phyloP scores from a whole-genome alignment of 2,797 vertebrate genomes.

The Phoeniculus purpureus region DNA sequence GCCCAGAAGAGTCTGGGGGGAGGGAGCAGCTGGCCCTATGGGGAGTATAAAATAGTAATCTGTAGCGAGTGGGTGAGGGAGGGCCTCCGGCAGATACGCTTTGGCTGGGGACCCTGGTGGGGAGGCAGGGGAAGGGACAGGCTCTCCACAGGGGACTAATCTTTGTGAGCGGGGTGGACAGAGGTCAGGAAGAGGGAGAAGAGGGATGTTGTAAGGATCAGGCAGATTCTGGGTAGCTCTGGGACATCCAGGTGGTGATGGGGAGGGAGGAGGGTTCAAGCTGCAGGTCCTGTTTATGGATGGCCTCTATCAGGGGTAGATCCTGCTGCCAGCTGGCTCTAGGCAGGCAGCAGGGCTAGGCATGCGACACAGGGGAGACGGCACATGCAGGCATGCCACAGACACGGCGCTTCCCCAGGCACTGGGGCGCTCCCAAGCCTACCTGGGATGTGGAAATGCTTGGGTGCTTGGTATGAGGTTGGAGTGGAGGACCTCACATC shows the following conservation, averaged over 20 bases:
- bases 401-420: conserved; percentile 34
- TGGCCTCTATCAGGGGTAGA: conserved; percentile 57
- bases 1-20: conserved; percentile 70
- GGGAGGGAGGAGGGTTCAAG: conserved; percentile 16
- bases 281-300: conserved; percentile 73
- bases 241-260: neutral
- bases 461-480: conserved; percentile 96
- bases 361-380: conserved; percentile 56
- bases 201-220: conserved; percentile 19
- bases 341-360: conserved; percentile 44
- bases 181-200: neutral
- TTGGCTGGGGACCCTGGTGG: conserved; percentile 15
- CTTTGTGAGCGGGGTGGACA: neutral
- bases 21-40: conserved; percentile 72
- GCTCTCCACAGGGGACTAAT: neutral
- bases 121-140: conserved; percentile 13
- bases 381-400: conserved; percentile 73
- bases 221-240: neutral
- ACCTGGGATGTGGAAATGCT: conserved; percentile 99
- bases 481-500: conserved; percentile 94
- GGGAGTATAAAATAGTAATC: conserved; percentile 75
- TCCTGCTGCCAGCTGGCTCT: conserved; percentile 66
- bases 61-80: conserved; percentile 15
- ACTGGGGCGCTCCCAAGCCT: conserved; percentile 75
- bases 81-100: conserved; percentile 26